Percentiles rank a stretch among this genome's conserved stretches.
Evolutionary conservation across 1,140 invertebrate genomes (phyloP).

Genomic region (Babylonia areolata): DNA sequence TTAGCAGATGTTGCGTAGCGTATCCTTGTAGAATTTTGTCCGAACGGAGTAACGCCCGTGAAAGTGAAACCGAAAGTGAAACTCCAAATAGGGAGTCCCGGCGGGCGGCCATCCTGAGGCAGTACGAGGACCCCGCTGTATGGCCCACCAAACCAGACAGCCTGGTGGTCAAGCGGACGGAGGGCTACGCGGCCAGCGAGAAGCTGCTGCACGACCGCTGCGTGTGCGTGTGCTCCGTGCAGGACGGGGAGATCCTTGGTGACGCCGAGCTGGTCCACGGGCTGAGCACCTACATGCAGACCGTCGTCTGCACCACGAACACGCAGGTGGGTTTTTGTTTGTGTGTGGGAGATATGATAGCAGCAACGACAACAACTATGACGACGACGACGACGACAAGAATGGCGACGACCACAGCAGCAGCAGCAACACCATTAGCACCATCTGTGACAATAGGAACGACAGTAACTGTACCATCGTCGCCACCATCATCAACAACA

Average conservation of each 20-base stretch:
- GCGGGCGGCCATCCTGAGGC: constrained; percentile 58
- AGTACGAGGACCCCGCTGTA: constrained; percentile 61
- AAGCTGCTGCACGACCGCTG: constrained; percentile 53
- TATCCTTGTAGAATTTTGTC: no score
- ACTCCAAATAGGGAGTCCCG: constrained; percentile 59
- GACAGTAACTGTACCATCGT: no score
- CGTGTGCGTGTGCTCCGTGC: constrained; percentile 64
- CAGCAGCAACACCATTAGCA: no score
- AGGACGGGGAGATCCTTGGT: constrained; percentile 65
- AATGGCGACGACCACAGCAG: no score
- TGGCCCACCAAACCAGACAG: constrained; percentile 64
- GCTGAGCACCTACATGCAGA: constrained; percentile 68
- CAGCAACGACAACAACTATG: no score
- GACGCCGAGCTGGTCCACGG: constrained; percentile 68
- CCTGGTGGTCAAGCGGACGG: constrained; percentile 59
- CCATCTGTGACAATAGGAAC: no score
- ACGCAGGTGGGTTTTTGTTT: constrained; percentile 56
- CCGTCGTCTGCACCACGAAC: constrained; percentile 66
- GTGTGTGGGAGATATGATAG: no score
- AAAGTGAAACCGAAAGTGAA: no score
- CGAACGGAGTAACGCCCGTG: no score
- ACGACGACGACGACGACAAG: no score
- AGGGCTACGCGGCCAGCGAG: constrained; percentile 72
- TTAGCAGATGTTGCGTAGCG: no score
- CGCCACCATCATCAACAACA: no score